These are phyloP conservation scores for Drosophila kambysellisi DNA, from an alignment of 2,888 invertebrate species.

Conservation along the genomic window DNA sequence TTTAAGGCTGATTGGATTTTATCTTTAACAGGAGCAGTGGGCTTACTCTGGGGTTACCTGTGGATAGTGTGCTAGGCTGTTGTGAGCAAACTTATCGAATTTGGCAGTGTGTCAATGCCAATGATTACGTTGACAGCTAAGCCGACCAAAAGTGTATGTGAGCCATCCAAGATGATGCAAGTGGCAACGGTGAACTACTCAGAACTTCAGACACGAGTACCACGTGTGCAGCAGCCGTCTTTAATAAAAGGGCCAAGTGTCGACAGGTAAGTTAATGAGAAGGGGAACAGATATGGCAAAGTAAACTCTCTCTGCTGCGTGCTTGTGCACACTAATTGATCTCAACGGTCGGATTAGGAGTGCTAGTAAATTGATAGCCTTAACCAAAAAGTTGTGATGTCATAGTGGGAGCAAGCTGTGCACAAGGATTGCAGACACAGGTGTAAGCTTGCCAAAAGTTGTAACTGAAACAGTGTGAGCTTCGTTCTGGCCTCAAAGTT, in stretches of 20 bases:
- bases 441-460: conserved; percentile 41
- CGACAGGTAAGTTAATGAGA: conserved; percentile 21
- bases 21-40: not conserved
- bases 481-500: conserved; percentile 13
- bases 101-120: conserved; percentile 54
- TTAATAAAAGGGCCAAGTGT: conserved; percentile 23
- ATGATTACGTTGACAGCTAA: conserved; percentile 36
- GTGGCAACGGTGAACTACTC: conserved; percentile 7
- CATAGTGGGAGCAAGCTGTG: conserved; percentile 47
- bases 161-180: conserved; percentile 9
- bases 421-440: not conserved
- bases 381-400: conserved; percentile 59
- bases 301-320: conserved; percentile 29
- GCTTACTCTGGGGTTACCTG: conserved; percentile 2
- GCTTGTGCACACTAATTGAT: conserved; percentile 70
- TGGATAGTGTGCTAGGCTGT: not conserved
- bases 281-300: conserved; percentile 11
- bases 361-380: conserved; percentile 69
- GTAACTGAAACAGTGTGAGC: conserved; percentile 39
- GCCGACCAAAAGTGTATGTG: not conserved
- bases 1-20: conserved; percentile 21
- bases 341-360: conserved; percentile 74
- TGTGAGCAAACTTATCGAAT: conserved; percentile 35
- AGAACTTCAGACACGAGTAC: conserved; percentile 42
- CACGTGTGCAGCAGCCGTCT: conserved; percentile 21